Conservation (phyloP, 2,113 vertebrate species). For the Vombatus ursinus region DNA sequence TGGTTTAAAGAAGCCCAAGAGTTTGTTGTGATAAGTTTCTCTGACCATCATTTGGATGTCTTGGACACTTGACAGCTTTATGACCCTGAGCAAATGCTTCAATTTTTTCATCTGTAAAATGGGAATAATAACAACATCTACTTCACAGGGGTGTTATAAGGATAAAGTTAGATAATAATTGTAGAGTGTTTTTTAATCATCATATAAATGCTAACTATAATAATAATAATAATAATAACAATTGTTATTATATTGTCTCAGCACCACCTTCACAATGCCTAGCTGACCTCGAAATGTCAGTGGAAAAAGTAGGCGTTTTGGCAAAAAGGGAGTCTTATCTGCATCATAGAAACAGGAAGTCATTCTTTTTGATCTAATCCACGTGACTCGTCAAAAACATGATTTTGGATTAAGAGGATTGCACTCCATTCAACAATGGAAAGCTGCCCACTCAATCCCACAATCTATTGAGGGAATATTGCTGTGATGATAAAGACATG, state of each 20-base stretch:
- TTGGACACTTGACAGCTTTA: neutral
- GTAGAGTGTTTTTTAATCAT: neutral
- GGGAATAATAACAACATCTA: neutral
- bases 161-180: neutral
- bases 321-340: neutral
- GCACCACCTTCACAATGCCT: neutral
- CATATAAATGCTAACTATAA: neutral
- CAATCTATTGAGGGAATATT: neutral
- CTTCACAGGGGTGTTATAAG: neutral
- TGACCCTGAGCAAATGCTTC: neutral
- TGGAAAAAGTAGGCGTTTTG: neutral
- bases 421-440: neutral
- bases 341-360: neutral
- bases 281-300: neutral
- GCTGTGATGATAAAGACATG: neutral
- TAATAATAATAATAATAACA: neutral
- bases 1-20: slow-evolving; percentile 58
- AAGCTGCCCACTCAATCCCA: neutral
- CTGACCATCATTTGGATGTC: slow-evolving; percentile 36
- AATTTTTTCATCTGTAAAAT: neutral
- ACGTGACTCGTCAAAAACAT: neutral
- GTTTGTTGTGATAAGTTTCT: slow-evolving; percentile 72
- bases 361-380: neutral
- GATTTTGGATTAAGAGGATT: neutral
- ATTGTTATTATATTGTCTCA: neutral